These are phyloP conservation scores for Drosophila affinis DNA, from an alignment of 2,888 invertebrate genomes.

Conservation along the genomic window DNA sequence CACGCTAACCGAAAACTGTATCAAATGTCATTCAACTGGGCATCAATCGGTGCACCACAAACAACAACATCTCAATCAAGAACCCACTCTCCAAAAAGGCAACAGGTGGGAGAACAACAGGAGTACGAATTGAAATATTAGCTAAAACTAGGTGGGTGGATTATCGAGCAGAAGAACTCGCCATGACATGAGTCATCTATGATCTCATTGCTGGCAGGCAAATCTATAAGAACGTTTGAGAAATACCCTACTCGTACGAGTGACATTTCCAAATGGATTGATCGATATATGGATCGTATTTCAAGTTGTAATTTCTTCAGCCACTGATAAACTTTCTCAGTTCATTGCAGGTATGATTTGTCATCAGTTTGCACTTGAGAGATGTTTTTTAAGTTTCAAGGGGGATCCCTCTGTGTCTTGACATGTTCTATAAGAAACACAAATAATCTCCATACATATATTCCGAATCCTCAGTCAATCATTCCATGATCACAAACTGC, in stretches of 20 bases:
- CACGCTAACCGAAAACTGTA: constrained; percentile 53
- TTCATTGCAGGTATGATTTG: background rate
- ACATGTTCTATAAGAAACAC: no score
- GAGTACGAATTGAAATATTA: background rate
- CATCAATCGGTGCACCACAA: constrained; percentile 3
- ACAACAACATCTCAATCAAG: background rate
- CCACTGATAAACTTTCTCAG: background rate
- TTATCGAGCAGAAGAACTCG: background rate
- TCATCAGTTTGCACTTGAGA: no score
- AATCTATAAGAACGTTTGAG: background rate
- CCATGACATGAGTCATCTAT: background rate
- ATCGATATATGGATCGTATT: background rate
- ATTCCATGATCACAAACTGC: no score
- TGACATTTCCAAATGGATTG: background rate
- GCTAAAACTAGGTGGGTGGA: constrained; percentile 12
- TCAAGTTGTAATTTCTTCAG: background rate
- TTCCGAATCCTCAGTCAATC: no score
- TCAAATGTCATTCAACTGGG: constrained; percentile 67
- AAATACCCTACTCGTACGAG: background rate
- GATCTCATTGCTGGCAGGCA: background rate
- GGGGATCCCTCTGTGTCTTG: no score
- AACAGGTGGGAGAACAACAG: constrained; percentile 14
- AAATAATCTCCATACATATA: no score
- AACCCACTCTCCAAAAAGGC: background rate
- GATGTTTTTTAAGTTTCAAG: no score